Evolutionary conservation across 2,888 invertebrate species (phyloP).

Genomic region (Microctonus brassicae): DNA sequence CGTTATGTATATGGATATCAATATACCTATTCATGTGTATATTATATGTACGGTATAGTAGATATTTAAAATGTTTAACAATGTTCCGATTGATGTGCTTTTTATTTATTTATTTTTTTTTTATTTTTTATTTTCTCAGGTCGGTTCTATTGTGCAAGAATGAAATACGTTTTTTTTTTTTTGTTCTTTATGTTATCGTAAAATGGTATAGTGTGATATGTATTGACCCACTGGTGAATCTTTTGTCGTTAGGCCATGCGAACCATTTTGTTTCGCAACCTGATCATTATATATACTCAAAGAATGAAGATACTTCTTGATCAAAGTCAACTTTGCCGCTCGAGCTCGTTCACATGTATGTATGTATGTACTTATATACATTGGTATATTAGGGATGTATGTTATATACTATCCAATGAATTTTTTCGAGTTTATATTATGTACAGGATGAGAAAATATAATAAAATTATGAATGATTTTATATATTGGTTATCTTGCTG

Average conservation of each 20-base stretch:
- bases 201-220: constrained; percentile 10
- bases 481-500: not conserved
- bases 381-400: no score
- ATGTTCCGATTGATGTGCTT: not conserved
- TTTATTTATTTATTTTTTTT: not conserved
- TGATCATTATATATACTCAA: constrained; percentile 29
- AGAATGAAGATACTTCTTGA: constrained; percentile 13
- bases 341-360: not conserved
- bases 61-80: constrained; percentile 1
- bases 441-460: constrained; percentile 4
- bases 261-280: constrained; percentile 33
- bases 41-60: not conserved
- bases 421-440: constrained; percentile 1
- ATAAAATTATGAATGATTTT: constrained; percentile 11
- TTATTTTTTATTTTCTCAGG: no score
- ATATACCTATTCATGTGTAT: not conserved
- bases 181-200: no score
- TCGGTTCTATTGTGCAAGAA: no score
- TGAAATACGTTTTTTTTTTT: no score
- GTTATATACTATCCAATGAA: not conserved
- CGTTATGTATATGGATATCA: not conserved
- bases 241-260: constrained; percentile 31
- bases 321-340: constrained; percentile 29
- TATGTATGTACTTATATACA: constrained; percentile 6
- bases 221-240: constrained; percentile 20